Percentiles rank a stretch among this genome's conserved stretches.
These are phyloP conservation scores for Lepeophtheirus nordmannii DNA, from an alignment of 2,888 invertebrate genomes.

Conservation along the genomic window DNA sequence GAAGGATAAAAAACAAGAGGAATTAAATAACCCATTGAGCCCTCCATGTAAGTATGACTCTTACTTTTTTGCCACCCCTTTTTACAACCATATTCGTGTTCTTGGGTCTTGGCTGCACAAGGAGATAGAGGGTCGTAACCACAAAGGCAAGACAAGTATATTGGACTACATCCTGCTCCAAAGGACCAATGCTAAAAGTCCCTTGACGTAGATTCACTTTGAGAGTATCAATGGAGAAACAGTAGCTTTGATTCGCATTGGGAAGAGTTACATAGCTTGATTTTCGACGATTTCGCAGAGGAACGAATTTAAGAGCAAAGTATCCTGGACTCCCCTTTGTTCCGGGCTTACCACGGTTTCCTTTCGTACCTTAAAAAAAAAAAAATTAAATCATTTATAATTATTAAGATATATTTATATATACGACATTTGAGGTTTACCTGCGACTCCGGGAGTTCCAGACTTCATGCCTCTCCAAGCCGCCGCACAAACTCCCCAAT, in stretches of 20 bases:
- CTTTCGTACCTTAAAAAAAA: neutral
- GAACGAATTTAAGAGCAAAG: constrained; percentile 8
- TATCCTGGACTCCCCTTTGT: constrained; percentile 18
- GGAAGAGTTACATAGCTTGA: neutral
- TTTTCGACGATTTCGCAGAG: constrained; percentile 6
- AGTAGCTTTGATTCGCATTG: neutral
- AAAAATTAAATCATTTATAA: too few relatives aligned
- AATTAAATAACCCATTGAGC: too few relatives aligned
- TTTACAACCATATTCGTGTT: neutral
- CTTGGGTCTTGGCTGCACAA: constrained; percentile 21
- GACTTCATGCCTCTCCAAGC: constrained; percentile 21
- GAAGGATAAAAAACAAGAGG: neutral
- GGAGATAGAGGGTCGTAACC: constrained; percentile 10
- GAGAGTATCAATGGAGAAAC: neutral
- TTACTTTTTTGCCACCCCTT: neutral
- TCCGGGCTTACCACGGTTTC: neutral
- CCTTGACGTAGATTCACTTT: constrained; percentile 7
- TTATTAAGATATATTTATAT: neutral
- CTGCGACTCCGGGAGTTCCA: constrained; percentile 20
- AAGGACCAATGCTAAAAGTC: neutral
- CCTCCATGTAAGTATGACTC: too few relatives aligned
- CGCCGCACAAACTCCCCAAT: constrained; percentile 17
- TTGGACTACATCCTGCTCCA: constrained; percentile 7
- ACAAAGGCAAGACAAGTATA: constrained; percentile 17
- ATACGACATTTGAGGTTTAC: neutral